Conservation (phyloP, 2,888 invertebrate genomes). For the Lycophotia porphyrea region DNA sequence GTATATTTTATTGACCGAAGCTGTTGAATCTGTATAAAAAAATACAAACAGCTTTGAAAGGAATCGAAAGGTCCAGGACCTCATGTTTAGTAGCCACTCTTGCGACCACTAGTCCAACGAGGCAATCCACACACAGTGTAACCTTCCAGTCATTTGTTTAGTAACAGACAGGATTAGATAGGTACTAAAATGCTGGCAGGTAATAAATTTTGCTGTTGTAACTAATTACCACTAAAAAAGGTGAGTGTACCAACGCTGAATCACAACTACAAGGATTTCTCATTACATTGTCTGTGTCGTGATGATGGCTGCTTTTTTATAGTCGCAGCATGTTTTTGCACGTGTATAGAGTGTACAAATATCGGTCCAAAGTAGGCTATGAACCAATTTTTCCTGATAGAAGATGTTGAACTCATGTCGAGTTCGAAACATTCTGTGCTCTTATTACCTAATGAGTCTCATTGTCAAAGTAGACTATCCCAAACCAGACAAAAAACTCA, state of each 20-base stretch:
- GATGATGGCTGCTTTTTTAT: slow-evolving; percentile 34
- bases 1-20: background rate
- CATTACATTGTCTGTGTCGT: slow-evolving; percentile 35
- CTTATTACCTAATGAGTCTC: background rate
- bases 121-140: background rate
- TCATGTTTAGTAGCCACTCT: background rate
- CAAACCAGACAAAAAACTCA: background rate
- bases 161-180: background rate
- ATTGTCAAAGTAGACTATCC: background rate
- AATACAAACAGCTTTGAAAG: background rate
- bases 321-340: slow-evolving; percentile 24
- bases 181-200: slow-evolving; percentile 5
- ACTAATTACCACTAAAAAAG: slow-evolving; percentile 38
- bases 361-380: slow-evolving; percentile 12
- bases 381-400: background rate
- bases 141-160: background rate
- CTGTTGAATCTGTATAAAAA: background rate
- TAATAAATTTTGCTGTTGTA: slow-evolving; percentile 46
- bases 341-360: slow-evolving; percentile 16
- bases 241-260: slow-evolving; percentile 23
- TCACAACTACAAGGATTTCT: slow-evolving; percentile 39
- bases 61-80: background rate
- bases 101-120: background rate
- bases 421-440: background rate
- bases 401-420: too few relatives aligned